Evolutionary conservation across 2,797 vertebrate genomes (phyloP), one percentile per base, ranked within the genome.

Genomic region (Avahi laniger): DNA sequence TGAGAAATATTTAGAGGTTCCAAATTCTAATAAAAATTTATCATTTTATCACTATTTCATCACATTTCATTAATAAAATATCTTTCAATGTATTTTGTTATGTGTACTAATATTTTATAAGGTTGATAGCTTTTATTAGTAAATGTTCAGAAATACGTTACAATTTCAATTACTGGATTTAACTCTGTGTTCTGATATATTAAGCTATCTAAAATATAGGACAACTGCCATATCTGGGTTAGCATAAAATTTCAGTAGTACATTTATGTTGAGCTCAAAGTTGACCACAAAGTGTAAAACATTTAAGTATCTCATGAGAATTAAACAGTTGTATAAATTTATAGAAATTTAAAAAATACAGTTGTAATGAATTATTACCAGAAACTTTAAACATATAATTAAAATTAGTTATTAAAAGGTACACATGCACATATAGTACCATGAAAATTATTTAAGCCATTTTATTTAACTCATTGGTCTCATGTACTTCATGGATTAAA

Each of bases 161-260:
- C 96, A 65, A 91, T 96, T 95, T 97, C 92, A 91, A 92, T 80
- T 97, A 67, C 79, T 98, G 30, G 20, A 6, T 57, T 93, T 96
- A 38, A 73, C 76, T 76, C 35, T 96, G 57, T 97, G 97, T 89
- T 98, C 91, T 96, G 93, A 73, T 96, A 33, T 84, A 97, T 24
- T 72, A 94, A 98, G 73, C 67, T 92, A 54, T 89, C 87, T 83
- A 82, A 91, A 97, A 97, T 95, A 97, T 97, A 98, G 93, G 92
- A 91, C 92, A 97, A 89, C 93, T 98, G 46, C 88, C 94, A 73
- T 67, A 93, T 59, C 4, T 87, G 65, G 65, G 41, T 73, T 87
- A 48, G 61, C 41, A 5, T 46, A 88, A 13, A 48, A 17, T 88
- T 95, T 90, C 72, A 69, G 28, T 43, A 43, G 65, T 18, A 48